Percentiles rank a stretch among this genome's conserved stretches.
phyloP scores from a whole-genome alignment of 1,140 invertebrate genomes.

The Planococcus citri region DNA sequence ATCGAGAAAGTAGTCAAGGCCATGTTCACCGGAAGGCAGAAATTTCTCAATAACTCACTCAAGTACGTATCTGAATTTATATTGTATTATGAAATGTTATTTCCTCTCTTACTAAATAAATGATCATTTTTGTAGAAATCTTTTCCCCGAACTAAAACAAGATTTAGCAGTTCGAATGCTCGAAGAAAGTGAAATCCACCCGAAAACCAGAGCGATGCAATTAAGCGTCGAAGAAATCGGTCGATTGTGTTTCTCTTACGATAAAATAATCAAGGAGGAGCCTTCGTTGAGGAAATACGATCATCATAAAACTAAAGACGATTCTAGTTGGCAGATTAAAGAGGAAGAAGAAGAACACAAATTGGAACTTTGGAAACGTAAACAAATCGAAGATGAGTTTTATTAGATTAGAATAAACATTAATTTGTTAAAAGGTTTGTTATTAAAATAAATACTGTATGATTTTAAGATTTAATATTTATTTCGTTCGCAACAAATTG shows the following conservation, averaged over 20 bases:
- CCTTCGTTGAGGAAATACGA: conserved; percentile 58
- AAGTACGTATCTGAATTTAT: conserved; percentile 35
- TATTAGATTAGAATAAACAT: neutral
- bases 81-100: neutral
- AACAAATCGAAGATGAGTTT: neutral
- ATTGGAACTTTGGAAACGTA: neutral
- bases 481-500: too few species aligned
- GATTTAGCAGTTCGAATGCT: conserved; percentile 56
- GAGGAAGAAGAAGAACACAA: neutral
- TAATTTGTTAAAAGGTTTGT: too few species aligned
- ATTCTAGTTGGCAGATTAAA: conserved; percentile 1
- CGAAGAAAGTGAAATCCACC: conserved; percentile 57
- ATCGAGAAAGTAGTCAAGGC: conserved; percentile 82
- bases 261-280: conserved; percentile 51
- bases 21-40: conserved; percentile 78
- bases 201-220: conserved; percentile 49
- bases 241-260: conserved; percentile 62
- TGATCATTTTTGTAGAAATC: conserved; percentile 38
- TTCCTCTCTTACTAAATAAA: neutral
- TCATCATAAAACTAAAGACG: conserved; percentile 36
- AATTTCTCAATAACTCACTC: conserved; percentile 57
- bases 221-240: conserved; percentile 66
- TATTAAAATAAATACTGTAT: too few species aligned
- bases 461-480: too few species aligned
- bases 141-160: conserved; percentile 61